Percentiles rank a stretch among this genome's conserved stretches.
Evolutionary conservation across 2,888 invertebrate genomes (phyloP).

Genomic region (Endomychus coccineus): DNA sequence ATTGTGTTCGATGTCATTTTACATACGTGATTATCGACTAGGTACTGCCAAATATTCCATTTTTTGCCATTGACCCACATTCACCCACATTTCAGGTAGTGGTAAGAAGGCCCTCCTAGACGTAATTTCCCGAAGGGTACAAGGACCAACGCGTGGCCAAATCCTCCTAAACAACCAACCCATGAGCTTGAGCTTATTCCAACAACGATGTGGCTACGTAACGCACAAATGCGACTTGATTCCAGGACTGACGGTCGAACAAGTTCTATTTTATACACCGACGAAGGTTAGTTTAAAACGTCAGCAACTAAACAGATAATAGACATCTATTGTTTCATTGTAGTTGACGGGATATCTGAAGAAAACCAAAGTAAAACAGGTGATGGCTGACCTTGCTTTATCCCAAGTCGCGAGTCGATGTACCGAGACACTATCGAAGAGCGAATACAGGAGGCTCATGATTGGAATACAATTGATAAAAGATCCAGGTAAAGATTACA

Average conservation of each 20-base stretch:
- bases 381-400: constrained; percentile 87
- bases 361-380: constrained; percentile 80
- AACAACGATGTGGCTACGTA: constrained; percentile 81
- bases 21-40: no score
- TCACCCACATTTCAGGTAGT: constrained; percentile 56
- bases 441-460: constrained; percentile 82
- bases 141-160: constrained; percentile 78
- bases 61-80: background rate
- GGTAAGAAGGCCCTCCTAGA: constrained; percentile 92
- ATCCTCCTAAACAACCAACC: constrained; percentile 83
- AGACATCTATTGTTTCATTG: background rate
- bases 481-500: constrained; percentile 86
- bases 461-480: constrained; percentile 89
- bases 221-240: constrained; percentile 79
- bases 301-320: background rate
- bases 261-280: constrained; percentile 74
- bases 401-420: constrained; percentile 83
- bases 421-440: constrained; percentile 75
- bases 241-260: constrained; percentile 80
- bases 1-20: no score
- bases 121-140: constrained; percentile 76
- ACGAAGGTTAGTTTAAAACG: constrained; percentile 52
- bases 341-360: constrained; percentile 69
- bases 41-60: background rate
- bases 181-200: constrained; percentile 72